These are phyloP conservation scores for Sebastes itinus DNA, from an alignment of 2,797 vertebrate genomes.

Conservation along the genomic window DNA sequence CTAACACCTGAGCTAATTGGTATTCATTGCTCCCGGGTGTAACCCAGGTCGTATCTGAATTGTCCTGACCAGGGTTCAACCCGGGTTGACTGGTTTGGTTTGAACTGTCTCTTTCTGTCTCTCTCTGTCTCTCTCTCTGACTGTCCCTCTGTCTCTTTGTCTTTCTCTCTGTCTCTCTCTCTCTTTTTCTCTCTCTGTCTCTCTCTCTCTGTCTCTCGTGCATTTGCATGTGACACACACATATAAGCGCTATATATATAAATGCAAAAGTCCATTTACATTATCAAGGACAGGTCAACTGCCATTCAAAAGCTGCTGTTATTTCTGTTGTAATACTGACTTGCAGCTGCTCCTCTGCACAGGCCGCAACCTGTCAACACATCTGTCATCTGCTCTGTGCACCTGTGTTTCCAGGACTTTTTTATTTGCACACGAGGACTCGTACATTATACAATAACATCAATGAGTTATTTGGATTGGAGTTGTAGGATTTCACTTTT, in stretches of 20 bases:
- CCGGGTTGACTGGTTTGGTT: no score
- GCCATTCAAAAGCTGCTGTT: slow-evolving; percentile 21
- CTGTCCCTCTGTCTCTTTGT: background rate
- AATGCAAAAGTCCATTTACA: background rate
- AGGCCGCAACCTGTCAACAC: slow-evolving; percentile 9
- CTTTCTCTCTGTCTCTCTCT: background rate
- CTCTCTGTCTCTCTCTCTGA: no score
- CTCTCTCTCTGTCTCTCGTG: background rate
- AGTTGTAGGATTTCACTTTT: background rate
- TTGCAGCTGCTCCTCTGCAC: slow-evolving; percentile 8
- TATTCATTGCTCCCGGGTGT: no score
- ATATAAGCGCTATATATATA: background rate
- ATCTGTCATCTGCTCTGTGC: background rate
- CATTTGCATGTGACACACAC: slow-evolving; percentile 26
- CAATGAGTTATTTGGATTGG: background rate
- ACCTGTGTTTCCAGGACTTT: background rate
- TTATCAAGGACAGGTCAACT: slow-evolving; percentile 14
- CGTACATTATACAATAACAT: background rate
- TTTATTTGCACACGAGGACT: background rate
- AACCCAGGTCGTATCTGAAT: fast-evolving
- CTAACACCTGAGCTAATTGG: no score
- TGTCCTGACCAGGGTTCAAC: no score
- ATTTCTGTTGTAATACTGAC: background rate
- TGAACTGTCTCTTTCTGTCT: no score
- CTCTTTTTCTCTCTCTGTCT: background rate